phyloP scores from a whole-genome alignment of 2,113 vertebrate genomes.

The Grantiella picta region DNA sequence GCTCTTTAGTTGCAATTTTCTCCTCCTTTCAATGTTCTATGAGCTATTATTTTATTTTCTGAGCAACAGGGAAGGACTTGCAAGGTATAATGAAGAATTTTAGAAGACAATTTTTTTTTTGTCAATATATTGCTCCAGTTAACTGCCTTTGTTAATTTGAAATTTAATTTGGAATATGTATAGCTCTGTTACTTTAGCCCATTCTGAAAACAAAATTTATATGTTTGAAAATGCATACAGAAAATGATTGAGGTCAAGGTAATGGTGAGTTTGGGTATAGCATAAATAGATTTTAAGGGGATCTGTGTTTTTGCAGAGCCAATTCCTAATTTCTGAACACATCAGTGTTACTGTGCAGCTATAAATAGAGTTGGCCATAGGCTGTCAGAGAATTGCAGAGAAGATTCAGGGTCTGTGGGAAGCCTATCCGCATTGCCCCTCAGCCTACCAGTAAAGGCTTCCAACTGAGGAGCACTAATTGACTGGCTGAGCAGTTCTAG shows the following conservation, averaged over 20 bases:
- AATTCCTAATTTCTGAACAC: background rate
- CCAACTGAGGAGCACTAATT: background rate
- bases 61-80: background rate
- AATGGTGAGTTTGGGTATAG: background rate
- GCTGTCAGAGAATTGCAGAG: background rate
- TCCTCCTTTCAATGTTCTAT: background rate
- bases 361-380: background rate
- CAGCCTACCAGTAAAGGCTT: background rate
- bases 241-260: background rate
- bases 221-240: background rate
- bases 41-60: background rate
- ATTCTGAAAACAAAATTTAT: background rate
- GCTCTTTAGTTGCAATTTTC: background rate
- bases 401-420: background rate
- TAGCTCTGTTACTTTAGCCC: background rate
- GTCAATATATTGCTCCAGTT: background rate
- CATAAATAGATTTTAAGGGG: background rate
- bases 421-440: rapidly evolving
- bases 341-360: background rate
- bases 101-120: background rate
- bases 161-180: background rate
- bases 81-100: background rate
- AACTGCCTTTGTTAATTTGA: background rate
- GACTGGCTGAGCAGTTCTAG: background rate
- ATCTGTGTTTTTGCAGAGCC: background rate